Evolutionary conservation across 1,140 invertebrate genomes (phyloP), one percentile per base, ranked within the genome.

Genomic region (Neodiprion lecontei): DNA sequence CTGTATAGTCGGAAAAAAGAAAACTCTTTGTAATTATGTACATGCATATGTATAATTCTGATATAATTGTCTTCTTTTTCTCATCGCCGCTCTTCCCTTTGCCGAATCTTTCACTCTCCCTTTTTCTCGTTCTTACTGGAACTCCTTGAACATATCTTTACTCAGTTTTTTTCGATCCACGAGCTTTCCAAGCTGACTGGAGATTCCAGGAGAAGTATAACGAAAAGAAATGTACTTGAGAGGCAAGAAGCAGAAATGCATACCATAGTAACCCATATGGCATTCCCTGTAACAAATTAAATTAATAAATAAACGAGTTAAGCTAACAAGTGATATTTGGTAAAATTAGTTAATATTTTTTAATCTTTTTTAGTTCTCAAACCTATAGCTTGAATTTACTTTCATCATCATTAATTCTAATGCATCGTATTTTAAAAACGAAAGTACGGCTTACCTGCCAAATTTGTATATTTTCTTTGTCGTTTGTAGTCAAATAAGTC

Each of bases 231-330:
- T 99, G 98, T 67, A 99, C 93, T 90, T 99, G 97, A 47, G 96
- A 90, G 17, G 96, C 96, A 2, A 97, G 84, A 21, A 96, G 86
- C 70, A 98, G 93, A 88, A 98, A 99, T 68, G 93, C 94, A 86
- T 97, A 98, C 97, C 97, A 99, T 73, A 99, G 89, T 21, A 99
- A 88, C 48, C 96, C 96, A 85, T 98, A 96, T 0, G 97, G 97
- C 82, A 96, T 94, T 48, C 93, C 95, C 95, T 97, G 88, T 61
- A 17, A 72, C 91, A 92, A 73, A 72, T 83, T 81, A 82, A 81
- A 77, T 74, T 75, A 71, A 80, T 74, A 76, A 69, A 75, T 79
- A 79, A 72, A 72, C 65, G 66, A 68, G 75, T 65, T 72, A 50
- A 71, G 21, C 74, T 69, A 28, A 72, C 5, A 14, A 12, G 69